Percentiles rank a stretch among this genome's conserved stretches.
These are phyloP conservation scores for Tillus elongatus DNA, from an alignment of 2,888 invertebrate species.

Conservation along the genomic window DNA sequence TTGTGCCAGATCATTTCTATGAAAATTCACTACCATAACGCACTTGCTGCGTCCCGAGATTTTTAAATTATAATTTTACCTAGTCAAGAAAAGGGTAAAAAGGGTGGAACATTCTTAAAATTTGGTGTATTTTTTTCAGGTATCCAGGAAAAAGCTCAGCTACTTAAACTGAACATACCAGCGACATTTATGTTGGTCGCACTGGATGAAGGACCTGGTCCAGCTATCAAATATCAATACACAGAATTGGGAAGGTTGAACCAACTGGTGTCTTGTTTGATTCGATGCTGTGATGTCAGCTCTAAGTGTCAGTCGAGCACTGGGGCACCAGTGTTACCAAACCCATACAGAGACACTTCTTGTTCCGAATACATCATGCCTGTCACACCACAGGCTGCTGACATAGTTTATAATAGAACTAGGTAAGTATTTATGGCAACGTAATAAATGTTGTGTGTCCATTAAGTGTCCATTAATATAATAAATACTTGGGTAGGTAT, in stretches of 20 bases:
- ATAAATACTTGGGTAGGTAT: too few species aligned
- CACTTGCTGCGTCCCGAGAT: too few species aligned
- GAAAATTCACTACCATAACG: too few species aligned
- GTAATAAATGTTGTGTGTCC: too few species aligned
- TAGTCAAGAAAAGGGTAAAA: too few species aligned
- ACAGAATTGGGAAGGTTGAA: conserved; percentile 90
- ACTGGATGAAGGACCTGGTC: conserved; percentile 85
- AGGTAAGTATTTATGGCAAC: conserved; percentile 53
- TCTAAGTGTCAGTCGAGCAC: conserved; percentile 45
- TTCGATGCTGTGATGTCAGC: conserved; percentile 83
- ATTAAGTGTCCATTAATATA: too few species aligned
- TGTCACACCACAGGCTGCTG: conserved; percentile 65
- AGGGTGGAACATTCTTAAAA: too few species aligned
- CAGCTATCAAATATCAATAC: conserved; percentile 91
- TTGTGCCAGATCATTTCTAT: too few species aligned
- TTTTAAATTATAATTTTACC: too few species aligned
- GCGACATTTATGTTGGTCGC: conserved; percentile 85
- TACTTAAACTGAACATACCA: conserved; percentile 73
- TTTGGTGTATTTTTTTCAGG: too few species aligned
- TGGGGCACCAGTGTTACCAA: conserved; percentile 56
- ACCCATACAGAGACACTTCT: conserved; percentile 62
- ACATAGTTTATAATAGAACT: conserved; percentile 72
- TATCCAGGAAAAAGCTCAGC: conserved; percentile 52
- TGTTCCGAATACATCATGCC: conserved; percentile 55
- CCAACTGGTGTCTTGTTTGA: conserved; percentile 80